A percentile compares a stretch with the other conserved stretches of the same genome.
phyloP scores from a whole-genome alignment of 1,140 invertebrate genomes.

The Halictus rubicundus region DNA sequence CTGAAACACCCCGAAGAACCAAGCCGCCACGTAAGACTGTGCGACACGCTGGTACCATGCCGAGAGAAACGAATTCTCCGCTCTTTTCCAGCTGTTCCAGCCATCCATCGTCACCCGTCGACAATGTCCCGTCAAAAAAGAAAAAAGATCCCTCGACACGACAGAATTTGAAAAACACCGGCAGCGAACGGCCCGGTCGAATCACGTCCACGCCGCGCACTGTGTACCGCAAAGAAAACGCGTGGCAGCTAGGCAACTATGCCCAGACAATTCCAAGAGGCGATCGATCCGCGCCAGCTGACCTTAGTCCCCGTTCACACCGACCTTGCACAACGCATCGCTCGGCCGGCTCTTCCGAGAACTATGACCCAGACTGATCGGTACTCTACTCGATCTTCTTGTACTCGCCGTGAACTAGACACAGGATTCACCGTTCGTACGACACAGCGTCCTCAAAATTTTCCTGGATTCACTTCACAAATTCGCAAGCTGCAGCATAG shows the following conservation, averaged over 20 bases:
- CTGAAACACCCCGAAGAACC: constrained; percentile 74
- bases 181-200: background rate
- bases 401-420: no score
- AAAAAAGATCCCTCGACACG: no score
- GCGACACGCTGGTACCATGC: constrained; percentile 67
- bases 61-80: constrained; percentile 54
- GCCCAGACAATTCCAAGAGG: constrained; percentile 33
- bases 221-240: background rate
- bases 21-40: constrained; percentile 65
- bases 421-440: background rate
- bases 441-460: no score
- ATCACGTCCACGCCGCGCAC: background rate
- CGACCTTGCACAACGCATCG: constrained; percentile 51
- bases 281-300: constrained; percentile 62
- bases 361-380: background rate
- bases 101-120: constrained; percentile 49
- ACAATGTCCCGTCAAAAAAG: no score
- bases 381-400: background rate
- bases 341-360: constrained; percentile 15
- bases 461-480: no score
- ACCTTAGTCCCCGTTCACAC: constrained; percentile 54
- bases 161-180: no score
- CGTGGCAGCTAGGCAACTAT: background rate
- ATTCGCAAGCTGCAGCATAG: no score
- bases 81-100: constrained; percentile 57